Percentiles rank a stretch among this genome's conserved stretches.
Conservation (phyloP, 2,113 vertebrate species). For the Brachyhypopomus occidentalis region DNA sequence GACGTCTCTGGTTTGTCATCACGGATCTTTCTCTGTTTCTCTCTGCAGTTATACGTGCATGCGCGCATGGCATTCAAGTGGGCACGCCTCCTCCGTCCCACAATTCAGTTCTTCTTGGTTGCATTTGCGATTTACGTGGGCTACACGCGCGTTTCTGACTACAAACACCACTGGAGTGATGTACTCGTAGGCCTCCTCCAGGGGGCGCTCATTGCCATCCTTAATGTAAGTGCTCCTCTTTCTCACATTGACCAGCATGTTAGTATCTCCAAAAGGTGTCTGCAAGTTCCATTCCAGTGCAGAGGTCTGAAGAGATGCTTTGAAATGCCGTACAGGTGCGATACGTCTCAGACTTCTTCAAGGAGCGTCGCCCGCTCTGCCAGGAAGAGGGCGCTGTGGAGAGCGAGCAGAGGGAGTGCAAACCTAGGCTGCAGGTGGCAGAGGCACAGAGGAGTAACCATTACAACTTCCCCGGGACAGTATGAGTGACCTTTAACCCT, state of each 20-base stretch:
- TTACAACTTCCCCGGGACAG: constrained; percentile 71
- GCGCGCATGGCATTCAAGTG: constrained; percentile 86
- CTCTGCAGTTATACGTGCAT: constrained; percentile 84
- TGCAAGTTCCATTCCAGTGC: too few relatives aligned
- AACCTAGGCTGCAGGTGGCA: constrained; percentile 76
- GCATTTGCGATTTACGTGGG: constrained; percentile 89
- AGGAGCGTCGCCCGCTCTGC: constrained; percentile 70
- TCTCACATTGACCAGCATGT: neutral
- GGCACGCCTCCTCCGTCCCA: constrained; percentile 87
- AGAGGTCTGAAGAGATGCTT: neutral
- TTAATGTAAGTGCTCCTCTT: constrained; percentile 77
- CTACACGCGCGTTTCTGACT: constrained; percentile 89
- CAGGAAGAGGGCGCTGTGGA: constrained; percentile 44
- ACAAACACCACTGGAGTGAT: constrained; percentile 94
- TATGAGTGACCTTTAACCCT: constrained; percentile 66
- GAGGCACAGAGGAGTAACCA: constrained; percentile 79
- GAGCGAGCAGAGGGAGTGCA: constrained; percentile 72
- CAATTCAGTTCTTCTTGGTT: constrained; percentile 91
- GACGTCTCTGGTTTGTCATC: neutral
- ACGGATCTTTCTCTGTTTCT: neutral
- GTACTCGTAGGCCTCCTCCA: constrained; percentile 90
- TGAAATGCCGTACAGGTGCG: constrained; percentile 73
- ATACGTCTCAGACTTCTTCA: constrained; percentile 92
- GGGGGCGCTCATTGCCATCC: constrained; percentile 85
- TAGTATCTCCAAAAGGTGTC: too few relatives aligned